Percentiles rank a stretch among this genome's conserved stretches.
Evolutionary conservation across 2,888 invertebrate genomes (phyloP).

Genomic region (Diloba caeruleocephala): DNA sequence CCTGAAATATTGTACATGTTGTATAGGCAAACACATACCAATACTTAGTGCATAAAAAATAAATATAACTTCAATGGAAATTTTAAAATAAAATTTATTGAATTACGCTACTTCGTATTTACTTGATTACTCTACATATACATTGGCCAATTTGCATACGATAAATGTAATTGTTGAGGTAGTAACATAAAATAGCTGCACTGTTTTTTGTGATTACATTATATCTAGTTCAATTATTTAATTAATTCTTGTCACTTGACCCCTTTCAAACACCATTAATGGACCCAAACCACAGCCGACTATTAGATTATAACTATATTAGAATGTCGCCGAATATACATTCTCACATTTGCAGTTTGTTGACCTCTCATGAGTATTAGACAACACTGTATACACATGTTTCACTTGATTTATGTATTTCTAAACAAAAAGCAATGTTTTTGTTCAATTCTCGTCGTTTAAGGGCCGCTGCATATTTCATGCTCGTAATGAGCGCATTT

Average conservation of each 20-base stretch:
- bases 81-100: too few species aligned
- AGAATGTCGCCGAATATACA: background rate
- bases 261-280: slow-evolving; percentile 5
- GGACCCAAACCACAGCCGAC: slow-evolving; percentile 7
- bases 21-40: too few species aligned
- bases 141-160: too few species aligned
- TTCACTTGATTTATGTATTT: slow-evolving; percentile 26
- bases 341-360: slow-evolving; percentile 3
- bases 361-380: slow-evolving; percentile 3
- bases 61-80: too few species aligned
- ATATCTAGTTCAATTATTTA: too few species aligned
- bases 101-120: too few species aligned
- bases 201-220: too few species aligned
- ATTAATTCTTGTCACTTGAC: background rate
- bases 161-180: too few species aligned
- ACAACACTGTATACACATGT: slow-evolving; percentile 7
- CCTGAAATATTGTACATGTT: too few species aligned
- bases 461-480: slow-evolving; percentile 27
- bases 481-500: slow-evolving; percentile 32
- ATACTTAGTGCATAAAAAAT: too few species aligned
- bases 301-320: slow-evolving; percentile 24
- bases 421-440: slow-evolving; percentile 22
- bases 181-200: too few species aligned
- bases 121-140: too few species aligned
- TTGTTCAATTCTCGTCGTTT: slow-evolving; percentile 14